Evolutionary conservation across 2,888 invertebrate genomes (phyloP).

Genomic region (Rugalucina vietnamica): DNA sequence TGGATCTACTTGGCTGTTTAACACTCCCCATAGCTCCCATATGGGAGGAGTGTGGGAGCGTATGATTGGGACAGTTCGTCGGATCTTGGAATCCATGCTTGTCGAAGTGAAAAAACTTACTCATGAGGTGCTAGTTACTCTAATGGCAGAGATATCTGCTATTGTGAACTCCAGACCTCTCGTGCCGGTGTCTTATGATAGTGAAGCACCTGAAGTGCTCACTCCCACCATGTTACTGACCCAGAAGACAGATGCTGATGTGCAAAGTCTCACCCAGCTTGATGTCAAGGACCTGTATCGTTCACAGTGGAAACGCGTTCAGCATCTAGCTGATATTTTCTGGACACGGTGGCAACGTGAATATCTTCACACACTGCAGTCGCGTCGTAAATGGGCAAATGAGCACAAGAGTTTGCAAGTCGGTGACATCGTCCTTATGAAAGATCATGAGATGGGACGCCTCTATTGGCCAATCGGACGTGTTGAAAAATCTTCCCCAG

Average conservation of each 20-base stretch:
- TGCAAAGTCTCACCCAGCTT: not conserved
- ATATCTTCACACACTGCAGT: constrained; percentile 36
- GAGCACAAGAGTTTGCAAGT: not conserved
- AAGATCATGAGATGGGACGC: constrained; percentile 17
- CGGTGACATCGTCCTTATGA: constrained; percentile 34
- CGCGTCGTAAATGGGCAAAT: constrained; percentile 32
- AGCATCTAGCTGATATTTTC: constrained; percentile 37
- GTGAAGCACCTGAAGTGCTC: constrained; percentile 25
- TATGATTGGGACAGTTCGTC: constrained; percentile 42
- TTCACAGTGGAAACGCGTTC: constrained; percentile 45
- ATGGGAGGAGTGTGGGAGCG: constrained; percentile 59
- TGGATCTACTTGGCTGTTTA: constrained; percentile 37
- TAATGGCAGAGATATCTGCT: constrained; percentile 27
- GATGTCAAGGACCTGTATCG: constrained; percentile 25
- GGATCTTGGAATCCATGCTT: constrained; percentile 56
- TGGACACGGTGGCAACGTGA: constrained; percentile 43
- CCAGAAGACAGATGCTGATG: constrained; percentile 7
- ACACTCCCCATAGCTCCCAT: constrained; percentile 58
- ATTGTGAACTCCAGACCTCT: constrained; percentile 33
- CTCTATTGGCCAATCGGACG: constrained; percentile 37
- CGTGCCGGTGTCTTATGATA: constrained; percentile 25
- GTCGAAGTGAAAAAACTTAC: not conserved
- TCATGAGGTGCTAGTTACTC: constrained; percentile 25
- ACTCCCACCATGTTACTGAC: constrained; percentile 37
- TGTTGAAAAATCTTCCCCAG: constrained; percentile 30